Evolutionary conservation across 2,888 invertebrate genomes (phyloP).

Genomic region (Pseudoips prasinana): DNA sequence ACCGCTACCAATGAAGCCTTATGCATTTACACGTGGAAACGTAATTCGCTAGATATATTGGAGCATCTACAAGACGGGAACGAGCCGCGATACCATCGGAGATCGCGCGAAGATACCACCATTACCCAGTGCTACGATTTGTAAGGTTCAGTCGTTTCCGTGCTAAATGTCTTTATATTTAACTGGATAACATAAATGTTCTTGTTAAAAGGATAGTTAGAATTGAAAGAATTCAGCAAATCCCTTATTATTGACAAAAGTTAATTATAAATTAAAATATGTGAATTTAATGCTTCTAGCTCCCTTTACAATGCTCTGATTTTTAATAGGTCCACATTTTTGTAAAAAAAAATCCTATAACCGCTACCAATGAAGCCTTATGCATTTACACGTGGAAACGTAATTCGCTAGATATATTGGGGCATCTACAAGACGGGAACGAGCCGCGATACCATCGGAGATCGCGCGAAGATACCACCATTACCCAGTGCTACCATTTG

Average conservation of each 20-base stretch:
- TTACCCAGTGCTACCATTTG: slow-evolving; percentile 5
- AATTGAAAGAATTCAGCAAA: no score
- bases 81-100: slow-evolving; percentile 9
- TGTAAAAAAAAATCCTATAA: no score
- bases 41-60: neutral
- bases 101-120: slow-evolving; percentile 13
- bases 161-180: no score
- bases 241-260: no score
- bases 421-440: neutral
- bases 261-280: no score
- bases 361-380: neutral
- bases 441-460: slow-evolving; percentile 10
- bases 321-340: no score
- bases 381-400: neutral
- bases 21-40: neutral
- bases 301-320: no score
- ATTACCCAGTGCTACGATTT: slow-evolving; percentile 4
- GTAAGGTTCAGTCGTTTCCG: neutral
- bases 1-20: neutral
- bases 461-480: slow-evolving; percentile 12
- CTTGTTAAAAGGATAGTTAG: no score
- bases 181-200: no score
- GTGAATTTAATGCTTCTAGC: no score
- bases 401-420: neutral
- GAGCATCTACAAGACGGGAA: neutral